Base-by-base conservation (phyloP, 2,888 invertebrate genomes). In the Caenorhabditis imperialis region DNA sequence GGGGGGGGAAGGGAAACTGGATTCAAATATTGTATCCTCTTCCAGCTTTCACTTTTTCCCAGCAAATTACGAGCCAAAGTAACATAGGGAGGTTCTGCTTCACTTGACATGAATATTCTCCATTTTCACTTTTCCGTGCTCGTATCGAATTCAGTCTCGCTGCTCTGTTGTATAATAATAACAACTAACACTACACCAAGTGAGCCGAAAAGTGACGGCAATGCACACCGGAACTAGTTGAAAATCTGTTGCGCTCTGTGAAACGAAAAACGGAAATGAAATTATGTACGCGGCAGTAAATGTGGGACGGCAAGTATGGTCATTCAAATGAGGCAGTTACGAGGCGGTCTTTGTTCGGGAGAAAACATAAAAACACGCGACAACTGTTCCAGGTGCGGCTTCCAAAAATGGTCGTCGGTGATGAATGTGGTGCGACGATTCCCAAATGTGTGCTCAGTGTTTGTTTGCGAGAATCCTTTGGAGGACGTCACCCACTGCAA, bases 381-480 rank as follows among this genome's bases (percentile, higher is more conserved):
- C n/a, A n/a, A n/a, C n/a, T n/a, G 55, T 74, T 80, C 4, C 74
- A 82, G 81, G 55, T 82, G 81, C 48, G 77, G 75, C 20, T 71
- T 81, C 50, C 44, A 44, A 30, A 61, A 73, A 58, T 81, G 82
- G 82, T 58, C 72, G 27, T 75, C 79, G 25, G 81, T 78, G 16
- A 63, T 75, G 67, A 67, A 71, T 60, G 62, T 81, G 57, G 60
- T 81, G 5, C 67, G 65, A 48, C 70, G 70, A 51, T 82, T 82
- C 57, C 82, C 82, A 61, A 77, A 75, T 51, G 63, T 75, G 54
- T 60, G 70, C 51, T 76, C 78, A 37, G 79, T 96, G 75, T 92
- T 95, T 58, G 91, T 96, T 65, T 86, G 88, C 51, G 88, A 89
- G 50, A 88, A 88, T 69, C 83, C 87, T 22, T 67, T 89, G 61